Evolutionary conservation across 1,140 invertebrate genomes (phyloP), one percentile per base, ranked within the genome.

Genomic region (Armadillidium nasatum): DNA sequence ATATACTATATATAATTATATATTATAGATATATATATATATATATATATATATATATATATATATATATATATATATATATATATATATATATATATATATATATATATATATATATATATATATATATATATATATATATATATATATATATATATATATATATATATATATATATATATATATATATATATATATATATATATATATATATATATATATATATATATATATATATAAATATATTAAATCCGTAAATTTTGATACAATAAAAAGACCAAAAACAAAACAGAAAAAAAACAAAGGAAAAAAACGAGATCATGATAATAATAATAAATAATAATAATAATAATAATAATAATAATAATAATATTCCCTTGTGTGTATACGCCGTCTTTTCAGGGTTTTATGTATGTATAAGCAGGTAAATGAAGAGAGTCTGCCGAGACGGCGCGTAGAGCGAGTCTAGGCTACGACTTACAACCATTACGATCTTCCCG

Each of bases 161-260:
- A 60, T 71, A 71, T 71, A 71, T 71, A 71, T 71, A 71, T 71
- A 71, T 33, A 19, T 60, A 19, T 75, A 72, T 70, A 43, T 67
- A 46, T 75, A 71, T 76, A 33, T 75, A 44, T 46, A 11, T 22
- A 71, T 75, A 71, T 66, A 23, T 46, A 76, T 78, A 80, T 84
- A 82, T 79, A 82, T 81, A 60, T 21, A 69, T 11, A 69, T 33
- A 44, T 45, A 11, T 10, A 60, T 11, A 60, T 10, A 44, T n/a
- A 69, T n/a, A 69, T n/a, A 43, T 21, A 69, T 10, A 44, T 43
- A 46, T 19, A 46, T 7, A 60, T 19, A 7, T n/a, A 66, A n/a
- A 23, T 23, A 74, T 33, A 73, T 60, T 54, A n/a, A n/a, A n/a
- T n/a, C n/a, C n/a, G n/a, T n/a, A n/a, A n/a, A n/a, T n/a, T n/a